phyloP scores from a whole-genome alignment of 1,140 invertebrate species.

The Rhyzopertha dominica region DNA sequence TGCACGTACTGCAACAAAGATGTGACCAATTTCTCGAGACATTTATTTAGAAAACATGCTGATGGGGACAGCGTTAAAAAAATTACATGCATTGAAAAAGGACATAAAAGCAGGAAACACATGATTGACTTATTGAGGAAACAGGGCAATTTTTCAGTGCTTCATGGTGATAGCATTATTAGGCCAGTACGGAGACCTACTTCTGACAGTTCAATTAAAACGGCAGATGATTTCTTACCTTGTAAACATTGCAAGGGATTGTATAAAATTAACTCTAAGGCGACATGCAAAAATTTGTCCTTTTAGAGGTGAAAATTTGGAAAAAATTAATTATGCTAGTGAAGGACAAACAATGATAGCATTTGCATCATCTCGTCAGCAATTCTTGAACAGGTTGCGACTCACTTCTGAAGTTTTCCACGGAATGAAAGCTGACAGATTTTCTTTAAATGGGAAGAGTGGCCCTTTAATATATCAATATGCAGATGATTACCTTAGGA shows the following conservation, averaged over 20 bases:
- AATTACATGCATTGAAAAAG: conserved; percentile 11
- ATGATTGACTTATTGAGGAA: conserved; percentile 14
- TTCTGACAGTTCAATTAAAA: conserved; percentile 5
- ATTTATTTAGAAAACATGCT: conserved; percentile 13
- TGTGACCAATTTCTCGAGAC: conserved; percentile 18
- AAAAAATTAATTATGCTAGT: conserved; percentile 11
- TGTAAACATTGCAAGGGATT: conserved; percentile 15
- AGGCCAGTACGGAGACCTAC: conserved; percentile 18
- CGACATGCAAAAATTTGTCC: conserved; percentile 6
- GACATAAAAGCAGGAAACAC: conserved; percentile 12
- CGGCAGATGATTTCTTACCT: conserved; percentile 8
- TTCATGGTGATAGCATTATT: conserved; percentile 14
- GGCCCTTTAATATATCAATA: conserved; percentile 10
- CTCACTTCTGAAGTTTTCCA: conserved; percentile 19
- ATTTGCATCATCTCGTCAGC: conserved; percentile 14
- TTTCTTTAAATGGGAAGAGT: conserved; percentile 11
- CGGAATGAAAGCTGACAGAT: conserved; percentile 16
- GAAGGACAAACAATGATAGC: conserved; percentile 15
- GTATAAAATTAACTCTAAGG: conserved; percentile 10
- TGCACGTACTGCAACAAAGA: conserved; percentile 14
- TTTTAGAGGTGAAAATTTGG: conserved; percentile 1
- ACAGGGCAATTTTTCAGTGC: conserved; percentile 16
- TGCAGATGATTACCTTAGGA: conserved; percentile 8
- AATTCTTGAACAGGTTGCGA: conserved; percentile 14
- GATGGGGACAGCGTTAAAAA: conserved; percentile 14